Base-by-base conservation (phyloP, 2,113 vertebrate species). In the Cavia porcellus region DNA sequence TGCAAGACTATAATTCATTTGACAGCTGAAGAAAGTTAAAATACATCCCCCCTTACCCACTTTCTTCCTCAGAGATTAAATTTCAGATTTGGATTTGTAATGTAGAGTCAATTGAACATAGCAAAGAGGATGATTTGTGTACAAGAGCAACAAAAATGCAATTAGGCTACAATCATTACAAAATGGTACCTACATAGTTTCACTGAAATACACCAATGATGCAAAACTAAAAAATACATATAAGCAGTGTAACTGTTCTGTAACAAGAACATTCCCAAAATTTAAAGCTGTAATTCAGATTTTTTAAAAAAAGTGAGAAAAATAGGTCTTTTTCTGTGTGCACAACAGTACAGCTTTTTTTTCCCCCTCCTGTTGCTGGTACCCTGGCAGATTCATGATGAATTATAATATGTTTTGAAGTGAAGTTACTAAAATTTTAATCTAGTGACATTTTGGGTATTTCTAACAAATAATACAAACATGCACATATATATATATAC, bases 91-190 rank as follows among this genome's bases (percentile, higher is more conserved):
- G 83, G 87, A 86, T 82, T 89, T 97, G 66, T 50, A 98, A 98
- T 98, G 95, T 92, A 90, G 92, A 97, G 92, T 77, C 98, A 99
- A 98, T 98, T 99, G 88, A 93, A 98, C 96, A 97, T 97, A 98
- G 99, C 97, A 95, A 98, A 99, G 98, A 97, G 97, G 97, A 97
- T 97, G 99, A 98, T 99, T 99, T 99, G 97, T 90, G 66, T 70
- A 98, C 94, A 98, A 98, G 24, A 72, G 24, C 14, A 95, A 98
- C 82, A 95, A 97, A 98, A 86, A 72, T 97, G 90, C 15, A 50
- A 55, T 91, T 97, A 38, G 89, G 42, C 90, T 97, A 89, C 92
- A 97, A 97, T 97, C 96, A 98, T 75, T 57, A 85, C 98, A 88
- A 98, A 97, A 97, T 95, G 96, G 13, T 64, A 96, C 97, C 59